These are phyloP conservation scores for Macropus fuliginosus DNA, from an alignment of 2,797 vertebrate genomes.

Conservation along the genomic window DNA sequence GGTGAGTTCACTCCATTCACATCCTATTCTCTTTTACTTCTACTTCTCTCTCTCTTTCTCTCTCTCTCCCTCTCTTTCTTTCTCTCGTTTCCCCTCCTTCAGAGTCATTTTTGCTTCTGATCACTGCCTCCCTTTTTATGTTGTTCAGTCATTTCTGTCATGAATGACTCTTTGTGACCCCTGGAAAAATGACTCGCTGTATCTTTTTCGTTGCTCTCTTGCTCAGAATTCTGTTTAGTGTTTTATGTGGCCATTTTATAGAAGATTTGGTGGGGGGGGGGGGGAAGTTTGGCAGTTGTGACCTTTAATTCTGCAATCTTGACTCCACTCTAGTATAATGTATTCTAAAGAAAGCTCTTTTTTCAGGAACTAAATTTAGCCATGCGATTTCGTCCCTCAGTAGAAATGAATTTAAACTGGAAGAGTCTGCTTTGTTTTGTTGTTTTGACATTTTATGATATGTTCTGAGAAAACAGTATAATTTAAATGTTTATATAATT, in stretches of 20 bases:
- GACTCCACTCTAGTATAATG: not conserved
- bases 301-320: not conserved
- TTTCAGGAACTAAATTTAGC: not conserved
- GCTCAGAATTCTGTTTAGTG: not conserved
- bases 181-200: not conserved
- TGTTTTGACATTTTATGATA: not conserved
- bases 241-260: not conserved
- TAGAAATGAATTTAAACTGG: not conserved
- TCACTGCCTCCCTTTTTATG: not conserved
- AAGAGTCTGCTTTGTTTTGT: not conserved
- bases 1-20: not conserved
- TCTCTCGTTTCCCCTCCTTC: not conserved
- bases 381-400: not conserved
- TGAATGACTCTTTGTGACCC: not conserved
- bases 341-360: not conserved
- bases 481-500: not conserved
- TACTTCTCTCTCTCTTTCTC: not conserved
- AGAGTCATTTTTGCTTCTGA: not conserved
- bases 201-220: not conserved
- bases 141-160: not conserved
- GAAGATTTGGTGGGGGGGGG: not conserved
- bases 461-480: not conserved
- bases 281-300: not conserved
- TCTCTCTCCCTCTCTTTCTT: too few species aligned
- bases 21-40: not conserved